Percentiles rank a stretch among this genome's conserved stretches.
Conservation (phyloP, 1,140 invertebrate genomes). For the Vanessa atalanta region DNA sequence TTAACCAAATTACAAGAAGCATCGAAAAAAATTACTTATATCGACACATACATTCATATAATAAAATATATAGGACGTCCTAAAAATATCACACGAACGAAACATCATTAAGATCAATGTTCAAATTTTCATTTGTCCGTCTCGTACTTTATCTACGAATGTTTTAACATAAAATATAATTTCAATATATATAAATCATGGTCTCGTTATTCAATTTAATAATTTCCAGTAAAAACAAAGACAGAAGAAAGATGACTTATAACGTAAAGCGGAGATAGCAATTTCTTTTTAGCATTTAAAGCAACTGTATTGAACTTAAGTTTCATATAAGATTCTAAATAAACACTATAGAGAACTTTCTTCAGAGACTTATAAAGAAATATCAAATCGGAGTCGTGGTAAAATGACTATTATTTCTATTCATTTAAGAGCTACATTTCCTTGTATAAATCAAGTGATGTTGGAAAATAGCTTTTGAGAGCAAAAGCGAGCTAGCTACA, state of each 20-base stretch:
- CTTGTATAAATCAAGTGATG: not conserved
- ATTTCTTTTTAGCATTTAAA: slow-evolving; percentile 9
- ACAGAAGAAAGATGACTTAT: not conserved
- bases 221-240: not conserved
- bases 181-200: too few relatives aligned
- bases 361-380: slow-evolving; percentile 7
- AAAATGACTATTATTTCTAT: not conserved
- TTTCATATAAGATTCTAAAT: slow-evolving; percentile 19
- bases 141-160: too few relatives aligned
- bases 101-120: too few relatives aligned
- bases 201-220: too few relatives aligned
- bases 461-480: slow-evolving; percentile 6
- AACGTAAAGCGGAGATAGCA: not conserved
- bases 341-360: slow-evolving; percentile 19
- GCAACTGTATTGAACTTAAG: slow-evolving; percentile 2
- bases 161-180: too few relatives aligned
- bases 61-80: too few relatives aligned
- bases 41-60: too few relatives aligned
- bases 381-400: not conserved
- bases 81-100: too few relatives aligned
- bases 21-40: too few relatives aligned
- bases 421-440: not conserved
- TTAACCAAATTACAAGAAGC: too few relatives aligned
- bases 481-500: slow-evolving; percentile 7
- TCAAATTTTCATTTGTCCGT: too few relatives aligned